phyloP scores from a whole-genome alignment of 2,113 vertebrate genomes.

The Scartelaos histophorus region DNA sequence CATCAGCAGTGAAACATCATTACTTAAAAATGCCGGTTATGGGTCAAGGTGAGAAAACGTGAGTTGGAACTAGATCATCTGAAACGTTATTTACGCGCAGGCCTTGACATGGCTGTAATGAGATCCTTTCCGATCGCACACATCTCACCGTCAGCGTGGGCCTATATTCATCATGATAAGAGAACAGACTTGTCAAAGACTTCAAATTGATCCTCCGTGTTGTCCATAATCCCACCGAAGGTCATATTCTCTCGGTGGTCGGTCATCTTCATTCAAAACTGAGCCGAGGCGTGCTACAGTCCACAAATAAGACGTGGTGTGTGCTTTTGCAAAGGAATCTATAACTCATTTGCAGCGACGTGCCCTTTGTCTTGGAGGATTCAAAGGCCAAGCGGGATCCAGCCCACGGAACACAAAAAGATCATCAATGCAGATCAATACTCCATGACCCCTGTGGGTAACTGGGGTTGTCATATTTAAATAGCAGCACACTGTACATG shows the following conservation, averaged over 20 bases:
- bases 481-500: conserved; percentile 10
- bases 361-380: conserved; percentile 60
- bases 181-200: conserved; percentile 41
- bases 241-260: conserved; percentile 45
- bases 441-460: conserved; percentile 11
- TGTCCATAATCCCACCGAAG: conserved; percentile 37
- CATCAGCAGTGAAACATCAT: neutral
- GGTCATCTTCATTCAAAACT: conserved; percentile 33
- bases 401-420: conserved; percentile 47
- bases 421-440: conserved; percentile 61
- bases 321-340: conserved; percentile 57
- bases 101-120: conserved; percentile 42
- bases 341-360: conserved; percentile 67
- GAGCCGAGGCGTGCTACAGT: conserved; percentile 28
- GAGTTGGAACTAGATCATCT: neutral
- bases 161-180: conserved; percentile 41
- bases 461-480: conserved; percentile 44
- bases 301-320: conserved; percentile 44
- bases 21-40: conserved; percentile 17
- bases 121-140: conserved; percentile 30
- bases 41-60: conserved; percentile 27
- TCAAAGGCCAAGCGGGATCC: conserved; percentile 59
- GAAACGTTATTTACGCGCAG: conserved; percentile 36
- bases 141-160: conserved; percentile 22
- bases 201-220: conserved; percentile 38